Conservation (phyloP, 2,113 vertebrate genomes). For the Sphyrna mokarran region DNA sequence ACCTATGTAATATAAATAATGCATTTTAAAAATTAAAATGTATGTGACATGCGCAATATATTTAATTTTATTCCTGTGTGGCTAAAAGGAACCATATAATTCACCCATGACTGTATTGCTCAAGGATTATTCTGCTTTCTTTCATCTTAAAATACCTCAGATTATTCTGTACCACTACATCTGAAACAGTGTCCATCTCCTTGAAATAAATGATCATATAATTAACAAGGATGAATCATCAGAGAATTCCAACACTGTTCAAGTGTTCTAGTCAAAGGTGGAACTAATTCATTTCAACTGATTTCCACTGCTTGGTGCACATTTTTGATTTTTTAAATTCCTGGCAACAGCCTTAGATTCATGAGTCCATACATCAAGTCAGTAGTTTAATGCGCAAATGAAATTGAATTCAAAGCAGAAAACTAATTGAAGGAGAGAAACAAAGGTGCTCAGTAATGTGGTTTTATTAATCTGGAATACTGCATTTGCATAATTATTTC, state of each 20-base stretch:
- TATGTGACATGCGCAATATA: conserved; percentile 1
- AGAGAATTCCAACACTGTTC: conserved; percentile 57
- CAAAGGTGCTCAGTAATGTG: conserved; percentile 63
- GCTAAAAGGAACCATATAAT: conserved; percentile 26
- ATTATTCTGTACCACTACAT: conserved; percentile 56
- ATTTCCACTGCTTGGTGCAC: conserved; percentile 53
- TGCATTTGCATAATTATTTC: conserved; percentile 70
- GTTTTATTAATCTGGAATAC: conserved; percentile 63
- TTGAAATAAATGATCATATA: conserved; percentile 71
- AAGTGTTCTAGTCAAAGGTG: conserved; percentile 70
- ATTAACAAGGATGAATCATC: conserved; percentile 67
- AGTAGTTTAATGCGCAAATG: conserved; percentile 67
- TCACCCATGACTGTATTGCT: conserved; percentile 49
- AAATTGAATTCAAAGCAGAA: conserved; percentile 72
- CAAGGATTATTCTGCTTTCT: conserved; percentile 52
- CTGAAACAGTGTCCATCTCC: conserved; percentile 56
- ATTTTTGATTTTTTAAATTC: conserved; percentile 59
- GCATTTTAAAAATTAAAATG: conserved; percentile 8
- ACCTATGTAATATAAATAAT: conserved; percentile 31
- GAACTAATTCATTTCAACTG: conserved; percentile 62
- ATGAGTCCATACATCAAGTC: conserved; percentile 64
- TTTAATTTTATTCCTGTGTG: conserved; percentile 34
- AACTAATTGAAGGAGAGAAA: conserved; percentile 70
- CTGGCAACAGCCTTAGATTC: conserved; percentile 60
- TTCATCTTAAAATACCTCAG: conserved; percentile 56